Conservation (phyloP, 2,797 vertebrate genomes). For the Parauchenoglanis punctatus region DNA sequence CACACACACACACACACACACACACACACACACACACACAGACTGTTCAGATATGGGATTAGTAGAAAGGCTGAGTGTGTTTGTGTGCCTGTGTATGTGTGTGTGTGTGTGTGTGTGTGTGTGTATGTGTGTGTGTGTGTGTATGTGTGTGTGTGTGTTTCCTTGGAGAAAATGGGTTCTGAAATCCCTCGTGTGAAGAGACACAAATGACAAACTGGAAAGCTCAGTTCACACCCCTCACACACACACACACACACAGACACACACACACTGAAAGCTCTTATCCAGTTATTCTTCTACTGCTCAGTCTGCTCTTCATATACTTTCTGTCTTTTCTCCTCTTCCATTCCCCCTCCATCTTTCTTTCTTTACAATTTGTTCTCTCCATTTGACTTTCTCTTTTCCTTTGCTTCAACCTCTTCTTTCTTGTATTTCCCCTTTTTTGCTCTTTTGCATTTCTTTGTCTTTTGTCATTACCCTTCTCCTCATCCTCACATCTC, state of each 20-base stretch:
- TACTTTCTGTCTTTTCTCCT: slow-evolving; percentile 2
- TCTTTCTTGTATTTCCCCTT: background rate
- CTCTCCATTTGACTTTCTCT: background rate
- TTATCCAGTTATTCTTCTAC: slow-evolving; percentile 25
- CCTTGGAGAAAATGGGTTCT: slow-evolving; percentile 46
- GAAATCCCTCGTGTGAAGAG: slow-evolving; percentile 63
- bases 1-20: slow-evolving; percentile 3
- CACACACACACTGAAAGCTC: slow-evolving; percentile 20
- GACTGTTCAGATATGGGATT: slow-evolving; percentile 19
- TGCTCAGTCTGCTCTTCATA: slow-evolving; percentile 21
- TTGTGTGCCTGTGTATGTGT: too few species aligned
- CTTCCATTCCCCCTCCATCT: slow-evolving; percentile 27
- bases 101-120: background rate
- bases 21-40: background rate
- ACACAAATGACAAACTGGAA: slow-evolving; percentile 65
- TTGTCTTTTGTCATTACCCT: slow-evolving; percentile 62
- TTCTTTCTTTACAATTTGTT: slow-evolving; percentile 5
- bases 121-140: background rate
- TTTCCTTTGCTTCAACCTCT: background rate
- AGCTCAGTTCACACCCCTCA: slow-evolving; percentile 50
- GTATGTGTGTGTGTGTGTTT: slow-evolving; percentile 9
- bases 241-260: slow-evolving; percentile 18
- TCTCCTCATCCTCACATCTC: slow-evolving; percentile 63
- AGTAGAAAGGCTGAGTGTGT: slow-evolving; percentile 1
- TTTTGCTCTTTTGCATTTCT: slow-evolving; percentile 2